These are phyloP conservation scores for Clarias batrachus DNA, from an alignment of 2,113 vertebrate species.

Conservation along the genomic window DNA sequence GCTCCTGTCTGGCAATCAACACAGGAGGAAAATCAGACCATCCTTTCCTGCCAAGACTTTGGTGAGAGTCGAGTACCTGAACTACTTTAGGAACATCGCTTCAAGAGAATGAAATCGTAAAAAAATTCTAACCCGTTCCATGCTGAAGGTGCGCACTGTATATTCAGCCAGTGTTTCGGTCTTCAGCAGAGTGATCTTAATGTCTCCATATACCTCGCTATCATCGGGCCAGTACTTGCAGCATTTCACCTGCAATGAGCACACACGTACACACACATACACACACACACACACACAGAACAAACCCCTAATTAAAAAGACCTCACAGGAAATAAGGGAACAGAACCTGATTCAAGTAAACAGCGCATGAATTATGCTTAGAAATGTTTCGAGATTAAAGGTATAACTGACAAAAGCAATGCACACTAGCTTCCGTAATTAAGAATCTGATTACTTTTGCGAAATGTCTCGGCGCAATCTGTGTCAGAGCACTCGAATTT, in stretches of 20 bases:
- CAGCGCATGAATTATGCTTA: neutral
- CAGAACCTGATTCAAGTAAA: neutral
- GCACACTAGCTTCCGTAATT: neutral
- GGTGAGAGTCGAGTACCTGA: neutral
- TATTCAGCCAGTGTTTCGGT: slow-evolving; percentile 89
- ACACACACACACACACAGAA: slow-evolving; percentile 8
- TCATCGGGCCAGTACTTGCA: slow-evolving; percentile 96
- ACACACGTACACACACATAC: slow-evolving; percentile 25
- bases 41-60: neutral
- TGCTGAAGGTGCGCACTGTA: slow-evolving; percentile 86
- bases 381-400: slow-evolving; percentile 12
- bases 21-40: neutral
- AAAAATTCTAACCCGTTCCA: slow-evolving; percentile 83
- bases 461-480: neutral
- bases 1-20: neutral
- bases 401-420: slow-evolving; percentile 10
- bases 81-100: no score
- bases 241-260: slow-evolving; percentile 84
- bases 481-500: neutral
- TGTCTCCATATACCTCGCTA: slow-evolving; percentile 92
- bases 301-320: neutral
- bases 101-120: neutral
- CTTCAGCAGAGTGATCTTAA: slow-evolving; percentile 90
- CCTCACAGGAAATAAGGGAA: neutral
- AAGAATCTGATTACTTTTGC: slow-evolving; percentile 20